These are phyloP conservation scores for Drosophila bocki DNA, from an alignment of 1,140 invertebrate genomes.

Conservation along the genomic window DNA sequence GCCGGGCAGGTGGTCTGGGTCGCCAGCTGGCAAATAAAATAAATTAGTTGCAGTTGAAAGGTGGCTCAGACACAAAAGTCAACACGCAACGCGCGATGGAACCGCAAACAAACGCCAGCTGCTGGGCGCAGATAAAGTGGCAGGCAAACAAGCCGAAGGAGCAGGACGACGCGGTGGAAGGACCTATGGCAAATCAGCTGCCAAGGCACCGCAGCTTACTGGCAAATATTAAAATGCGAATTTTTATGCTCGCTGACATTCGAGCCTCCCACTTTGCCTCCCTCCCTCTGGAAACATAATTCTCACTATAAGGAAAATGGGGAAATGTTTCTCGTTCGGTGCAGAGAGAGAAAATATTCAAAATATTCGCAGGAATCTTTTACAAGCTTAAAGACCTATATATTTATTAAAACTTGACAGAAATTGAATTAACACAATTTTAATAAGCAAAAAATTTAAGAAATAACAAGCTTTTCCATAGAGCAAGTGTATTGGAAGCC, in stretches of 20 bases:
- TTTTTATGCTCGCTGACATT: constrained; percentile 80
- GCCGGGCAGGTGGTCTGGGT: constrained; percentile 6
- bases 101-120: constrained; percentile 82
- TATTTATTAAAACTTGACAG: neutral
- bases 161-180: constrained; percentile 18
- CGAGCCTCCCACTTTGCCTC: constrained; percentile 43
- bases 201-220: constrained; percentile 72
- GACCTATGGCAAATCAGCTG: constrained; percentile 73
- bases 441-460: neutral
- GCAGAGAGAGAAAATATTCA: constrained; percentile 6
- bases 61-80: constrained; percentile 81
- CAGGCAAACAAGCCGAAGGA: constrained; percentile 64
- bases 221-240: constrained; percentile 83
- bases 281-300: constrained; percentile 53
- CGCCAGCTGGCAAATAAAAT: constrained; percentile 78
- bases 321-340: constrained; percentile 15
- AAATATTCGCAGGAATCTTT: no score
- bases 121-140: constrained; percentile 79
- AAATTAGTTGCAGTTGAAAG: constrained; percentile 83
- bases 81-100: constrained; percentile 79
- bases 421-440: neutral
- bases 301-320: constrained; percentile 62
- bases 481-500: neutral
- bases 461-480: neutral
- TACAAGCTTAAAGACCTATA: no score